Evolutionary conservation across 2,888 invertebrate genomes (phyloP), one percentile per base, ranked within the genome.

Genomic region (Eilema sororculum): DNA sequence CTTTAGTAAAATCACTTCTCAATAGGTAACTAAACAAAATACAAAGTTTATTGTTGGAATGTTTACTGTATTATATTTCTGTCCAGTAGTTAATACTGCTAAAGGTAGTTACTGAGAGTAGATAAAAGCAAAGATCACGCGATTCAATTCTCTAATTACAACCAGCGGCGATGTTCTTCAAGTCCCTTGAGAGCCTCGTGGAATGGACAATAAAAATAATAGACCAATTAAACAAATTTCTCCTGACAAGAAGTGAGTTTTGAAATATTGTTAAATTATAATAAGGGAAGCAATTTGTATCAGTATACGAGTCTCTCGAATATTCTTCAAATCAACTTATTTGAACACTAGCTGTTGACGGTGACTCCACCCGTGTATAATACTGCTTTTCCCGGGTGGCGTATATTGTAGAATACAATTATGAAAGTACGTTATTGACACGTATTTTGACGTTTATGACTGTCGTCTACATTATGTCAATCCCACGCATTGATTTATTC

Each of bases 131-230:
- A 85, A 87, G 88, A 91, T 91, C 91, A 91, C 88, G 90, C 91
- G 88, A 91, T 91, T 90, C 90, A 89, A 88, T 91, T 84, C 85
- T 90, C 87, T 91, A 91, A 92, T 92, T 91, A 90, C 88, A 89
- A 86, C 78, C 76, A 81, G 68, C 81, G 85, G 86, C 86, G 79
- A 83, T 85, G 84, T 78, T 70, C 83, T 83, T 78, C 71, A 71
- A 75, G 69, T 75, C 75, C 73, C 68, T 68, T 56, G 68, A 67
- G 30, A 64, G 57, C 59, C 77, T 80, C 74, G 73, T 73, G 63
- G 67, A 77, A 76, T 59, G 64, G 78, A 79, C 74, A 74, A 76
- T 76, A 76, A 78, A 81, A 74, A 76, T 77, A 82, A 83, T 82
- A 71, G 72, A 59, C 66, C 65, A 72, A 76, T 81, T 76, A 72